Percentiles rank a stretch among this genome's conserved stretches.
These are phyloP conservation scores for Saccopteryx bilineata DNA, from an alignment of 2,113 vertebrate genomes.

Conservation along the genomic window DNA sequence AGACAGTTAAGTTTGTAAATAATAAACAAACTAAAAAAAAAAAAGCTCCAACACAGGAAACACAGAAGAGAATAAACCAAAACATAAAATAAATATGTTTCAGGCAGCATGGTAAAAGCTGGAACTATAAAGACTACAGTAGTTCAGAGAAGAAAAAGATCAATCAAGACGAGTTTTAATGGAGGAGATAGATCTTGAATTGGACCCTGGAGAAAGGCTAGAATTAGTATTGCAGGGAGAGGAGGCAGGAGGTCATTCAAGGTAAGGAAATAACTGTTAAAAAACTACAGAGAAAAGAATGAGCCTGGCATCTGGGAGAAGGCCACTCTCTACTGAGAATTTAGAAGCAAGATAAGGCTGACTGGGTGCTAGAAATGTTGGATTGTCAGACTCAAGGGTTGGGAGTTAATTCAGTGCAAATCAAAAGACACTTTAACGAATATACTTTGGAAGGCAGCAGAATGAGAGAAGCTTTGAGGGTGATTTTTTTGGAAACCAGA, in stretches of 20 bases:
- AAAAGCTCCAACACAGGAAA: slow-evolving; percentile 20
- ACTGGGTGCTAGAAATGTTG: slow-evolving; percentile 66
- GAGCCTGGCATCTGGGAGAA: slow-evolving; percentile 28
- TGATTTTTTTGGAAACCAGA: not conserved
- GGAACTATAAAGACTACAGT: not conserved
- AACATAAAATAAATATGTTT: slow-evolving; percentile 30
- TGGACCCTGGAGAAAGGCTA: slow-evolving; percentile 59
- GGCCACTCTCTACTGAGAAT: slow-evolving; percentile 45
- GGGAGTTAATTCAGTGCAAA: slow-evolving; percentile 55
- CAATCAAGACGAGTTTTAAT: slow-evolving; percentile 43
- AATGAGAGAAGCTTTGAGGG: not conserved
- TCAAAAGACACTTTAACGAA: not conserved
- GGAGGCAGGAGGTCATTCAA: slow-evolving; percentile 62
- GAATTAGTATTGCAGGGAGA: slow-evolving; percentile 53
- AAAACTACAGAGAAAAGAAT: slow-evolving; percentile 54
- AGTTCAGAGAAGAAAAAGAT: slow-evolving; percentile 54
- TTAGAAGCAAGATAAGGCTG: slow-evolving; percentile 71
- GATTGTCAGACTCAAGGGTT: not conserved
- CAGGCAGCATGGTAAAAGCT: slow-evolving; percentile 15
- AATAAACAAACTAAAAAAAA: not conserved
- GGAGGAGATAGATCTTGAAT: slow-evolving; percentile 39
- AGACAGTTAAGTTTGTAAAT: not conserved
- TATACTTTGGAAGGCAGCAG: slow-evolving; percentile 6
- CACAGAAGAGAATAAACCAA: slow-evolving; percentile 28
- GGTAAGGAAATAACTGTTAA: slow-evolving; percentile 67